Base-by-base conservation (phyloP, 2,888 invertebrate species). In the Prostheceraeus crozeri region DNA sequence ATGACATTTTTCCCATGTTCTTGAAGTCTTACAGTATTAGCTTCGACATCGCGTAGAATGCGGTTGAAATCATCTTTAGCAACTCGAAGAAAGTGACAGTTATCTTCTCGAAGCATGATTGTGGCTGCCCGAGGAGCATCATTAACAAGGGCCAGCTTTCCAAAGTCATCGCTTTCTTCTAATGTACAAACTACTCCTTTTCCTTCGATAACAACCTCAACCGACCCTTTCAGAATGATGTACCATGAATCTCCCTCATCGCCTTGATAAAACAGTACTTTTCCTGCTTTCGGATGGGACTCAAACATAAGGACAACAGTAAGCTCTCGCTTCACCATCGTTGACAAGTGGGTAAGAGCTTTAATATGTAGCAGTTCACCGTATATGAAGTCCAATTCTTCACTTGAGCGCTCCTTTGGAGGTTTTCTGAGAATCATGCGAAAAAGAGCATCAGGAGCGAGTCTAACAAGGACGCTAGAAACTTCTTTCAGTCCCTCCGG, bases 61-160 rank as follows among this genome's bases (percentile, higher is more conserved):
- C 86, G 80, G 78, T 87, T 86, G 75, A 87, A 88, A 74, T 87
- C 84, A 66, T 85, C 84, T 75, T 87, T 87, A 76, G 87, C 86
- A 45, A 87, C 86, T 51, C 86, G 80, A 64, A 87, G 78, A 71
- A 87, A 84, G 74, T 87, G 86, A 69, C 86, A 86, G 77, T 86
- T 85, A 76, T 85, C 84, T 75, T 87, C 86, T 66, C 84, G 80
- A 57, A 86, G 80, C 33, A 86, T 83, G 68, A 87, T 86, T 14
- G 86, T 86, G 28, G 87, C 86, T 60, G 87, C 86, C 75, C 86
- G 84, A 36, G 87, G 86, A 56, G 85, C 84, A 78, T 87, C 86
- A 76, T 87, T 87, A 68, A 87, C 85, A 66, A 87, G 80, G 45
- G 86, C 86, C 68, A 87, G 79, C 78, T 87, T 87, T 55, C 87